Percentiles rank a stretch among this genome's conserved stretches.
These are phyloP conservation scores for Apodemus sylvaticus DNA, from an alignment of 2,113 vertebrate genomes.

Conservation along the genomic window DNA sequence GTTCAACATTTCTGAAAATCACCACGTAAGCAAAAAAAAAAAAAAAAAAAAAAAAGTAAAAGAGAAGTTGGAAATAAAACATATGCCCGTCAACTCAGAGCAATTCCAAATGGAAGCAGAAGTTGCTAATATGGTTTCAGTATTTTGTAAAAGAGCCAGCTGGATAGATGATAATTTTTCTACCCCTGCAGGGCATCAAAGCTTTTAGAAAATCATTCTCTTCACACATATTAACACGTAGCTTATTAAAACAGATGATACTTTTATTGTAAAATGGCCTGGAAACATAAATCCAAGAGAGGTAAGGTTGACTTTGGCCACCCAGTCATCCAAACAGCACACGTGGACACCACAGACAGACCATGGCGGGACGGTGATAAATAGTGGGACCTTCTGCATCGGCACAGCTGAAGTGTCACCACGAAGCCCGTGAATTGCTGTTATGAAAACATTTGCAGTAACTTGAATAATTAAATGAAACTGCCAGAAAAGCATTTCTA, in stretches of 20 bases:
- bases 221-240: constrained; percentile 90
- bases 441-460: constrained; percentile 90
- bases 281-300: constrained; percentile 80
- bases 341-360: constrained; percentile 81
- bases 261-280: constrained; percentile 84
- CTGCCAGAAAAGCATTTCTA: constrained; percentile 85
- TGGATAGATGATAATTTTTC: constrained; percentile 89
- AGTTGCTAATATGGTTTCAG: constrained; percentile 88
- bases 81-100: constrained; percentile 85
- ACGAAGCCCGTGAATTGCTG: constrained; percentile 87
- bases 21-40: constrained; percentile 82
- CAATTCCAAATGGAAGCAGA: constrained; percentile 86
- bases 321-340: constrained; percentile 80
- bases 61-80: constrained; percentile 83
- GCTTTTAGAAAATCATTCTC: constrained; percentile 90
- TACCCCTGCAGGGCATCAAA: constrained; percentile 89
- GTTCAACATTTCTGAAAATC: constrained; percentile 76
- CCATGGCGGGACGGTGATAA: constrained; percentile 74
- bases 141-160: constrained; percentile 89
- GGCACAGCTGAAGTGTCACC: constrained; percentile 85
- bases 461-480: constrained; percentile 90
- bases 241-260: constrained; percentile 91
- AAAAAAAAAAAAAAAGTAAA: neutral
- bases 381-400: constrained; percentile 83
- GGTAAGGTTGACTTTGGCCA: constrained; percentile 82